Base-by-base conservation (phyloP, 2,113 vertebrate species). In the Thamnaconus septentrionalis region DNA sequence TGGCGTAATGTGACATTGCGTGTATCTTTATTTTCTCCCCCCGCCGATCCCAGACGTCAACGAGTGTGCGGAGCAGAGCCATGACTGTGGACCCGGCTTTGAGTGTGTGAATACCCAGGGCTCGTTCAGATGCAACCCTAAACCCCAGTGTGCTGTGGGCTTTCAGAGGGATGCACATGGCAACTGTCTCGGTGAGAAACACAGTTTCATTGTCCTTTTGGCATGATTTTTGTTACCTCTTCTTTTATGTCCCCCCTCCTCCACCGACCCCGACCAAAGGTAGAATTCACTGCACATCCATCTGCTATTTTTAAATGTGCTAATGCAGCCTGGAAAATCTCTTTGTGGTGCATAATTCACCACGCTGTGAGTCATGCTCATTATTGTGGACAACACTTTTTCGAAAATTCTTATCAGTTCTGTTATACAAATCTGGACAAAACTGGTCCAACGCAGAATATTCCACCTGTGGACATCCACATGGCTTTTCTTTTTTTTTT, bases 1-100 rank as follows among this genome's bases (percentile, higher is more conserved):
- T 89, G 91, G 85, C 45, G 3, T 49, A 3, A 9, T 3, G 1
- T 41, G 8, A 11, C 7, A 61, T 51, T 68, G 50, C 4, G 8
- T 59, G 4, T 12, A 11, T 61, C 44, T 10, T 3, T 59, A n/a
- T 54, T 8, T 0, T 72, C n/a, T n/a, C n/a, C n/a, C n/a, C n/a
- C n/a, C n/a, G n/a, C n/a, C n/a, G n/a, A n/a, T n/a, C n/a, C 61
- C 88, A 98, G 96, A 98, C 2, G 85, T 94, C 8, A 81, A 98
- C 0, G 96, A 98, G 61, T 98, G 96, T 18, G 71, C 59, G 8
- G 76, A 77, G 64, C 87, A 84, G 76, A 93, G 77, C 0, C 94
- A 96, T 41, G 91, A 79, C 76, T 98, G 95, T 63, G 90, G 90
- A 18, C 69, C 66, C 0, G 91, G 89, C 75, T 91, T 91, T 8